Percentiles rank a stretch among this genome's conserved stretches.
phyloP scores from a whole-genome alignment of 1,140 invertebrate species.

The Schlechtendalia chinensis region DNA sequence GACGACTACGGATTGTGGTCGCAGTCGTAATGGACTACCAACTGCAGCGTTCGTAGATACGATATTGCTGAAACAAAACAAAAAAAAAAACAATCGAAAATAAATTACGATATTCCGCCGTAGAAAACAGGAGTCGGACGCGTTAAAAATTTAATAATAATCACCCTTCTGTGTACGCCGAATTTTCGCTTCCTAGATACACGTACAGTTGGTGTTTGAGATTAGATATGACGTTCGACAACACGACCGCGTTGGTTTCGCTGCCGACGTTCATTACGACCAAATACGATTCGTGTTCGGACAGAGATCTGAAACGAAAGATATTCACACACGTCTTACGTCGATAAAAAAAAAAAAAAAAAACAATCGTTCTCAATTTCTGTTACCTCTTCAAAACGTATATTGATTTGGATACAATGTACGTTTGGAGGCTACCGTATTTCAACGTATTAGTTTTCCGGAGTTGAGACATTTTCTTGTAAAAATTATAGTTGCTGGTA shows the following conservation, averaged over 20 bases:
- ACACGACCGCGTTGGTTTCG: conserved; percentile 13
- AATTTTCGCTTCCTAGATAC: conserved; percentile 31
- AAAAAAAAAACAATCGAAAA: too few relatives aligned
- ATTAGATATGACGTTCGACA: background rate
- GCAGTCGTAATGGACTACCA: background rate
- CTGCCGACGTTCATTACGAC: conserved; percentile 45
- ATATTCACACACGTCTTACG: too few relatives aligned
- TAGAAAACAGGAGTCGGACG: too few relatives aligned
- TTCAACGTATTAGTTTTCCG: conserved; percentile 56
- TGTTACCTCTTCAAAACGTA: conserved; percentile 22
- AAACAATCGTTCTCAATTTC: too few relatives aligned
- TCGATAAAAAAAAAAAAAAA: too few relatives aligned
- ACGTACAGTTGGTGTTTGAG: conserved; percentile 4
- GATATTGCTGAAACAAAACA: background rate
- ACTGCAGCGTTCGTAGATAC: background rate
- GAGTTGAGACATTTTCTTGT: conserved; percentile 57
- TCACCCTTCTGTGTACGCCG: conserved; percentile 29
- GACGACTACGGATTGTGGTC: conserved; percentile 5
- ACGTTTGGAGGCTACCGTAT: conserved; percentile 56
- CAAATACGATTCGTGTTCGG: conserved; percentile 10
- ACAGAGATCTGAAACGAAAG: conserved; percentile 38
- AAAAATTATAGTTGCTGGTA: conserved; percentile 60
- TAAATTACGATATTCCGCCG: too few relatives aligned
- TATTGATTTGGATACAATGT: conserved; percentile 5
- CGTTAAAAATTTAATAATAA: too few relatives aligned